Base-by-base conservation (phyloP, 2,113 vertebrate genomes). In the Nematolebias whitei region DNA sequence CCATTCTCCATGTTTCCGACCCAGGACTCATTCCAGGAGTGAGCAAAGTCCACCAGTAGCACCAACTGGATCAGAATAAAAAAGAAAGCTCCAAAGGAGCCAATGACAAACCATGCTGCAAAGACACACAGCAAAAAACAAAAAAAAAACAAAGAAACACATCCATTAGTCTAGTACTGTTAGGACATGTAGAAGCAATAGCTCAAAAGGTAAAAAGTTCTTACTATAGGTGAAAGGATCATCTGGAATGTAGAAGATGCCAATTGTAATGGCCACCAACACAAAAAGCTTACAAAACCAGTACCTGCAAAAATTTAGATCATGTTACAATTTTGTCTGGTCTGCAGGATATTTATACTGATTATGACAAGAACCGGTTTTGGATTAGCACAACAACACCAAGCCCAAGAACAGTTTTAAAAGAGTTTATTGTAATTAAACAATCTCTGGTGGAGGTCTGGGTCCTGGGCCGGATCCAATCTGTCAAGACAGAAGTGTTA, bases 41-140 rank as follows among this genome's bases (percentile, higher is more conserved):
- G 95, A 75, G 95, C 94, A 57, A 95, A 91, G 81, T 98, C 96
- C 47, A 98, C 91, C 48, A 99, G 92, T n/a, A 98, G 88, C 58
- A 98, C 87, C 79, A 99, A 47, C 83, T 99, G 98, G 85, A 99
- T 98, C 22, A 96, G 65, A 78, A 99, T 98, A 89, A 98, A 99
- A 41, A 68, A 72, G 68, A 87, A 88, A 0, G 96, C 96, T 67
- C 96, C 96, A 3, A 0, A 14, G 14, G 82, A 74, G 68, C 97
- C 98, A 62, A 94, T 68, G 12, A n/a, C 1, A 87, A 97, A 98
- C 92, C 94, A 97, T 1, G 76, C 98, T 99, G 80, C 29, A 78
- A 79, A 68, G 50, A 66, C 54, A 83, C 53, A 83, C 4, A 44
- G 0, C 18, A 14, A 51, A 15, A 15, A 20, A 29, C n/a, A n/a